Base-by-base conservation (phyloP, 2,113 vertebrate genomes). In the Bostrychus sinensis region DNA sequence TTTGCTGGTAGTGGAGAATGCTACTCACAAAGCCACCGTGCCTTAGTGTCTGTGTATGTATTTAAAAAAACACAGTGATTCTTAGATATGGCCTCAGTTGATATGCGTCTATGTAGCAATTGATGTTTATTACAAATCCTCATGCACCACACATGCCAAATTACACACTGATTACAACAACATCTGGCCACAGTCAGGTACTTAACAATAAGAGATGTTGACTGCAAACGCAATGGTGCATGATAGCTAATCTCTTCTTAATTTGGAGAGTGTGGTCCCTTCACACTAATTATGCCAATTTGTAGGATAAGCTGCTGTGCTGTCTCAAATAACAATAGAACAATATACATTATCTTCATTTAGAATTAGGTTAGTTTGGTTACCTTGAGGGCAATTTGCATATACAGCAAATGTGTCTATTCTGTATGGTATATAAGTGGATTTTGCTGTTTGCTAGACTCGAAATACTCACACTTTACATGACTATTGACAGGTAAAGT, bases 251-350 rank as follows among this genome's bases (percentile, higher is more conserved):
- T 58, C 36, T 42, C 20, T 50, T 54, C 53, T 34, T 50, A 22
- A 11, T 19, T 39, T 19, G 1, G 12, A 23, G 23, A 5, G 34
- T 32, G 39, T 13, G 39, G 53, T 43, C 12, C 30, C 20, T 43
- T 62, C 67, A 50, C 41, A 50, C 53, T 41, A 51, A 51, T 51
- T 28, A 51, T 51, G 20, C 45, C 45, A 48, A 46, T 48, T 48
- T 48, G 45, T 23, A n/a, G 48, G 25, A 51, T 51, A 51, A 28
- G 48, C 48, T 28, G 48, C 5, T 2, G 25, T 23, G 16, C 48
- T n/a, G 25, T 51, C 48, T 23, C 48, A 51, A 51, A 51, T 51
- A 23, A 51, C 48, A 51, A 51, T 10, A 7, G 14, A 51, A 51
- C 23, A 51, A 16, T n/a, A 19, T 16, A 41, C 2, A 26, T 16